Percentiles rank a stretch among this genome's conserved stretches.
Evolutionary conservation across 1,140 invertebrate genomes (phyloP).

Genomic region (Tetragonula clypearis): DNA sequence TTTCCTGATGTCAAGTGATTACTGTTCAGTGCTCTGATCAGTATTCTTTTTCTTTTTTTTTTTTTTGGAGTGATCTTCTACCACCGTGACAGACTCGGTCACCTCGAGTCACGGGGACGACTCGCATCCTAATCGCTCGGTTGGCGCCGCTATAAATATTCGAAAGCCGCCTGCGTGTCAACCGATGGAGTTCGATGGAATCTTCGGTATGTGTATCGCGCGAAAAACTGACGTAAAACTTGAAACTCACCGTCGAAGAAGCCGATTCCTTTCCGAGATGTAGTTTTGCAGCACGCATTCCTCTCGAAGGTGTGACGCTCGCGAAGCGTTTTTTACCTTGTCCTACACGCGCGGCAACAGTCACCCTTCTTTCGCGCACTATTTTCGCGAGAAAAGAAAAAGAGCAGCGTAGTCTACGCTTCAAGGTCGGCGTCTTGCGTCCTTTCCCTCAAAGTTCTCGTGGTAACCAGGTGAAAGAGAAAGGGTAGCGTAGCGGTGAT

Average conservation of each 20-base stretch:
- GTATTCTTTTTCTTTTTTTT: no score
- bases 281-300: neutral
- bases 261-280: neutral
- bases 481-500: conserved; percentile 3
- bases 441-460: conserved; percentile 43
- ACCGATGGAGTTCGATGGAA: neutral
- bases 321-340: neutral
- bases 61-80: no score
- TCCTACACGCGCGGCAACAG: neutral
- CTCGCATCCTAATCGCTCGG: neutral
- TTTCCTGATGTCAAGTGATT: no score
- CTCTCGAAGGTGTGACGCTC: neutral
- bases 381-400: conserved; percentile 37
- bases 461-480: conserved; percentile 37
- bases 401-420: neutral
- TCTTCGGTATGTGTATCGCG: neutral
- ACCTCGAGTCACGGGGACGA: no score
- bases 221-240: neutral
- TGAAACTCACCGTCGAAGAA: neutral
- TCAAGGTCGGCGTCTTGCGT: conserved; percentile 52
- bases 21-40: no score
- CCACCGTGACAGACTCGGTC: no score
- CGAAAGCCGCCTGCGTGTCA: neutral
- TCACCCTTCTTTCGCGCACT: conserved; percentile 27
- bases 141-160: conserved; percentile 49